phyloP scores from a whole-genome alignment of 92 coral and sea anemone genomes.

The Epizoanthus illoricatus region DNA sequence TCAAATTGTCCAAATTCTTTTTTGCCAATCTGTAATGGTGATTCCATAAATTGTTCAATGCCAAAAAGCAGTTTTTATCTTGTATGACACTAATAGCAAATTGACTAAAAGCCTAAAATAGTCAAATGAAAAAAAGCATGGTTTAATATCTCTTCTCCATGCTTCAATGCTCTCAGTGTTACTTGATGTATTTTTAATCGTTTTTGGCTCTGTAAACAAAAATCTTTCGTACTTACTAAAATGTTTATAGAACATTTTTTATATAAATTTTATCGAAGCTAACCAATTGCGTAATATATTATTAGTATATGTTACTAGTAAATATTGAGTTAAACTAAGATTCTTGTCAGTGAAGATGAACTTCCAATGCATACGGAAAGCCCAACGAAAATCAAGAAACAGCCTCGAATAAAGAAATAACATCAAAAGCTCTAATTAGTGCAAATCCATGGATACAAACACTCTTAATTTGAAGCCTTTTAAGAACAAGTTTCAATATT shows the following conservation, averaged over 20 bases:
- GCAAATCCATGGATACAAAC: not conserved
- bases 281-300: conserved; percentile 19
- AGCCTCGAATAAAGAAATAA: not conserved
- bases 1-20: not conserved
- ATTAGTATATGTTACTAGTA: not conserved
- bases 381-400: not conserved
- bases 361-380: not conserved
- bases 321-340: not conserved
- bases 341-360: not conserved
- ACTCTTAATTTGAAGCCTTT: conserved; percentile 7
- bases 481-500: not conserved
- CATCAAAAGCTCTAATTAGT: not conserved
- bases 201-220: conserved; percentile 25
- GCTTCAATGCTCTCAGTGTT: not conserved
- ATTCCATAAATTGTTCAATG: not conserved
- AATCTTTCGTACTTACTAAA: not conserved
- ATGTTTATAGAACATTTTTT: not conserved
- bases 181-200: conserved; percentile 37
- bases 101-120: no score
- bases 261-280: not conserved
- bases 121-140: conserved; percentile 2
- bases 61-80: no score
- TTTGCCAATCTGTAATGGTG: not conserved
- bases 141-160: not conserved
- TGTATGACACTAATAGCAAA: no score